These are phyloP conservation scores for Drosophila elegans DNA, from an alignment of 1,140 invertebrate genomes.

Conservation along the genomic window DNA sequence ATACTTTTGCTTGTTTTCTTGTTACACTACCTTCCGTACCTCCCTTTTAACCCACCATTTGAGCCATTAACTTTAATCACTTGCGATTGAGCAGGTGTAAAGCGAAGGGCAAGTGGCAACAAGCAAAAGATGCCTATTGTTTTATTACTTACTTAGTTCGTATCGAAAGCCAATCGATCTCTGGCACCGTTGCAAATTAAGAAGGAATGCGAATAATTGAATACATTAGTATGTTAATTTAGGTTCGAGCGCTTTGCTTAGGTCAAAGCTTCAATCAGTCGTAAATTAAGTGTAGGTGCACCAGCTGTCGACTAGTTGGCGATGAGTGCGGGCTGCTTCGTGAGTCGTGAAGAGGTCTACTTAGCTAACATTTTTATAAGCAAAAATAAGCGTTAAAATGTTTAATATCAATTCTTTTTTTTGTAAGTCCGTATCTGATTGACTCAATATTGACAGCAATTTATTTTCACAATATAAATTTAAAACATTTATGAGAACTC, in stretches of 20 bases:
- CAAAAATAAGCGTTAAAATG: too few species aligned
- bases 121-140: conserved; percentile 7
- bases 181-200: conserved; percentile 25
- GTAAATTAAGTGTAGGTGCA: conserved; percentile 16
- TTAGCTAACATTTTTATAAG: too few species aligned
- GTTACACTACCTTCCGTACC: background rate
- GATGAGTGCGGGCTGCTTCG: background rate
- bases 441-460: too few species aligned
- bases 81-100: conserved; percentile 15
- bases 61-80: conserved; percentile 45
- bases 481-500: background rate
- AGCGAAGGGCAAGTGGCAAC: background rate
- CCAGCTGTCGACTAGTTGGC: conserved; percentile 15
- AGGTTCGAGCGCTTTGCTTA: conserved; percentile 8
- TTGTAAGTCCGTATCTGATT: too few species aligned
- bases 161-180: conserved; percentile 42
- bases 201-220: conserved; percentile 53
- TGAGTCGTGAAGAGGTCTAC: conserved; percentile 1
- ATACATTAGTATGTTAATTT: conserved; percentile 67
- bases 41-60: background rate
- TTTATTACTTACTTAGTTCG: conserved; percentile 49
- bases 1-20: conserved; percentile 1
- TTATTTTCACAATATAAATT: too few species aligned
- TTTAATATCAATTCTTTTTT: too few species aligned
- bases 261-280: conserved; percentile 45